A percentile compares a stretch with the other conserved stretches of the same genome.
These are phyloP conservation scores for Oxyura jamaicensis DNA, from an alignment of 2,113 vertebrate species.

Conservation along the genomic window DNA sequence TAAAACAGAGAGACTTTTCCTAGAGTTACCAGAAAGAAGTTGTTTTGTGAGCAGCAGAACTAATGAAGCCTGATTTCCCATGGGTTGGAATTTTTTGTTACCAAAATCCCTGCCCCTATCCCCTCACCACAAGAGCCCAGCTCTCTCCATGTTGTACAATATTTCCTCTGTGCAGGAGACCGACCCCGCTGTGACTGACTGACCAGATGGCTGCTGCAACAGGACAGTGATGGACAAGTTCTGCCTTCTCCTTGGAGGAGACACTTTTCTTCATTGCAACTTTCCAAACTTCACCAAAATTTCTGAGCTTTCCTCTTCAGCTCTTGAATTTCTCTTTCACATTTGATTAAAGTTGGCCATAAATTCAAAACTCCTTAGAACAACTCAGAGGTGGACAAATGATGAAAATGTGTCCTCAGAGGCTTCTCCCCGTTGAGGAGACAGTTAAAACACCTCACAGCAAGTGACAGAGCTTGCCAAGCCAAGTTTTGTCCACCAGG, in stretches of 20 bases:
- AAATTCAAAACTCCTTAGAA: background rate
- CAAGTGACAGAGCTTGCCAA: background rate
- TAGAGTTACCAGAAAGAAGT: background rate
- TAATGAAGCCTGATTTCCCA: constrained; percentile 15
- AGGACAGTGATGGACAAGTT: background rate
- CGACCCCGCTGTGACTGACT: background rate
- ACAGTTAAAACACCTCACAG: background rate
- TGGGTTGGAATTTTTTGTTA: background rate
- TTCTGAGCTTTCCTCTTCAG: background rate
- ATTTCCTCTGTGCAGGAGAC: background rate
- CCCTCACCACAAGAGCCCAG: background rate
- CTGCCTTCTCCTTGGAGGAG: background rate
- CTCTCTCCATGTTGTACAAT: background rate
- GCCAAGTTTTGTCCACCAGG: background rate
- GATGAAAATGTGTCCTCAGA: background rate
- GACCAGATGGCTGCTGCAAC: background rate
- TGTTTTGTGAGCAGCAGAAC: constrained; percentile 16
- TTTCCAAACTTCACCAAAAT: background rate
- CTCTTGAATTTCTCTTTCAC: background rate
- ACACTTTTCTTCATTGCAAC: background rate
- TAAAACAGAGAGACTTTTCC: background rate
- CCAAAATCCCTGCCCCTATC: background rate
- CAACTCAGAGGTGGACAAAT: background rate
- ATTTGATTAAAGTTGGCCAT: background rate
- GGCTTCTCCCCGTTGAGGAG: background rate